Base-by-base conservation (phyloP, 2,797 vertebrate species). In the Chloroceryle inda region DNA sequence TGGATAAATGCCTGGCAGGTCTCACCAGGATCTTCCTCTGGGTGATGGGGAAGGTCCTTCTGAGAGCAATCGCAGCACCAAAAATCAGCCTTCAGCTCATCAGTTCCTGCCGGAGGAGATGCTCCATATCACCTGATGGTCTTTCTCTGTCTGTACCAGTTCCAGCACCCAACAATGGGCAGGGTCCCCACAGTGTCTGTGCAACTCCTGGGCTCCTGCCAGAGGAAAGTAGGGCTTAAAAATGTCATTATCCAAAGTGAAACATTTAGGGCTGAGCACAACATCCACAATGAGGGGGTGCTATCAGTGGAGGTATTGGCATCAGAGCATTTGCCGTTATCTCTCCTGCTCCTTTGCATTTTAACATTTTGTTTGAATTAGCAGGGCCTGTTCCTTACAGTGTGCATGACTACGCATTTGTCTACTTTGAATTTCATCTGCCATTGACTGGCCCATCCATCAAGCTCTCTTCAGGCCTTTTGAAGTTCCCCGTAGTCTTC, bases 311-410 rank as follows among this genome's bases (percentile, higher is more conserved):
- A 84, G 71, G 49, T 45, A 42, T 55, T 45, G 80, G 73, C 85
- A 67, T 61, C 33, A 7, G 20, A 88, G 67, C 2, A 0, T 59
- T 95, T 79, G 59, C 84, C 62, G 76, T 88, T 96, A 90, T 94
- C 93, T 95, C 84, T 85, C 24, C 67, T 1, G 1, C 22, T 94
- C 55, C 85, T 63, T 80, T 88, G 85, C 63, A 1, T 81, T 95
- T 84, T 29, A 89, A 96, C 95, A 96, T 95, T 95, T 90, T 97
- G 92, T 97, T 97, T 96, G 96, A 96, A 95, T 97, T 96, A 93
- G 94, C 37, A 90, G 77, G 93, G 95, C 86, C 95, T 88, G 91
- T 44, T 95, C 93, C 93, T 96, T n/a, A 1, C 89, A 77, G 90
- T 10, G 40, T 95, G 93, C 95, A 92, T 96, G 96, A 94, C 94